Evolutionary conservation across 2,888 invertebrate genomes (phyloP), one percentile per base, ranked within the genome.

Genomic region (Spatulosminthurus flaviceps): DNA sequence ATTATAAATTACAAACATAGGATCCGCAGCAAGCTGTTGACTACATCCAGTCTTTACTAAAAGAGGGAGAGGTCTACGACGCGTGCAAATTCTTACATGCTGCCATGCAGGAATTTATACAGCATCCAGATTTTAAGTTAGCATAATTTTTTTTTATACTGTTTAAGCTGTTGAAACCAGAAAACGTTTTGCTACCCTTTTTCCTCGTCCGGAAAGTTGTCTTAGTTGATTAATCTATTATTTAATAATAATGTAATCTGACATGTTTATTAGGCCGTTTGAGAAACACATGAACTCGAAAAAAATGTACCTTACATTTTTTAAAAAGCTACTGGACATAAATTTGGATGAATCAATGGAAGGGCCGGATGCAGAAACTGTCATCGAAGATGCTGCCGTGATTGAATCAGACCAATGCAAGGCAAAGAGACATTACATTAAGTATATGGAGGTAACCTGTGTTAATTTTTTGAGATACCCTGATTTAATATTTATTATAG

Each of bases 81-180:
- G 83, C 83, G 16, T 82, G 82, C 67, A 81, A 84, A 71, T 72
- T 78, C n/a, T 64, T 78, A 11, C 72, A 41, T 28, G 34, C 64
- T 16, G 72, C 72, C 0, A 64, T 78, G 24, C 29, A 61, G n/a
- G 72, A 78, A 64, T 72, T 72, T 69, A n/a, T 78, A n/a, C 71
- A 78, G 24, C 72, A 72, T 64, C 72, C 78, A n/a, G 72, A 71
- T 61, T 78, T 78, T 71, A 78, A 72, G 78, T 78, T 64, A 61
- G 9, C 9, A 34, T n/a, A n/a, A n/a, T n/a, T n/a, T n/a, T n/a
- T n/a, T n/a, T n/a, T n/a, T n/a, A n/a, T n/a, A n/a, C n/a, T n/a
- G n/a, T n/a, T n/a, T n/a, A n/a, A n/a, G n/a, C n/a, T n/a, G n/a
- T n/a, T n/a, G n/a, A n/a, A n/a, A n/a, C n/a, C n/a, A n/a, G n/a